Conservation (phyloP, 2,888 invertebrate genomes). For the Mactromeris polynyma region DNA sequence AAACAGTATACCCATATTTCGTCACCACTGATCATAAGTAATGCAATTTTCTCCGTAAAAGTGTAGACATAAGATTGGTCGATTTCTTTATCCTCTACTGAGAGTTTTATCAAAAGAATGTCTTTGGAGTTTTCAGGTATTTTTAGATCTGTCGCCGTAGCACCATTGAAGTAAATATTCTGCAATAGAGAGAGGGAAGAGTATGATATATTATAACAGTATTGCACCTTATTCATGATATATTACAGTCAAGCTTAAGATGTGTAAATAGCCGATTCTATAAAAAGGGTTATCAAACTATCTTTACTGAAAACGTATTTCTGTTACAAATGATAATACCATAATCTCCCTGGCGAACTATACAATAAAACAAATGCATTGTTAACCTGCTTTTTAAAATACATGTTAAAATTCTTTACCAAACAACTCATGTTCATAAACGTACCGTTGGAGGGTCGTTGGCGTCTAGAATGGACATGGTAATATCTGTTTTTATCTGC, state of each 20-base stretch:
- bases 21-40: constrained; percentile 63
- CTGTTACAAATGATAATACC: no score
- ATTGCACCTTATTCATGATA: no score
- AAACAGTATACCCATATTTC: constrained; percentile 52
- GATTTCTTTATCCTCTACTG: constrained; percentile 69
- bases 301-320: no score
- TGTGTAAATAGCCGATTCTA: no score
- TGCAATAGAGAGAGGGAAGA: constrained; percentile 34
- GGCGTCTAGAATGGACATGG: constrained; percentile 63
- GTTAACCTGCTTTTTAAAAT: no score
- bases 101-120: constrained; percentile 55
- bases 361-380: no score
- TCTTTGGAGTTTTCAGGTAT: constrained; percentile 69
- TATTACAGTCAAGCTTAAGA: no score
- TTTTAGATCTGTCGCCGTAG: constrained; percentile 18
- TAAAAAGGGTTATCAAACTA: no score
- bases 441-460: constrained; percentile 75
- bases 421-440: not conserved
- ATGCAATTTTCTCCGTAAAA: constrained; percentile 57
- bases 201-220: no score
- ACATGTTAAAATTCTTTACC: no score
- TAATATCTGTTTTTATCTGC: constrained; percentile 44
- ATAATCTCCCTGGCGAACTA: no score
- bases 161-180: constrained; percentile 63
- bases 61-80: constrained; percentile 67